Evolutionary conservation across 2,797 vertebrate genomes (phyloP).

Genomic region (Sebastes kiyomatsui): DNA sequence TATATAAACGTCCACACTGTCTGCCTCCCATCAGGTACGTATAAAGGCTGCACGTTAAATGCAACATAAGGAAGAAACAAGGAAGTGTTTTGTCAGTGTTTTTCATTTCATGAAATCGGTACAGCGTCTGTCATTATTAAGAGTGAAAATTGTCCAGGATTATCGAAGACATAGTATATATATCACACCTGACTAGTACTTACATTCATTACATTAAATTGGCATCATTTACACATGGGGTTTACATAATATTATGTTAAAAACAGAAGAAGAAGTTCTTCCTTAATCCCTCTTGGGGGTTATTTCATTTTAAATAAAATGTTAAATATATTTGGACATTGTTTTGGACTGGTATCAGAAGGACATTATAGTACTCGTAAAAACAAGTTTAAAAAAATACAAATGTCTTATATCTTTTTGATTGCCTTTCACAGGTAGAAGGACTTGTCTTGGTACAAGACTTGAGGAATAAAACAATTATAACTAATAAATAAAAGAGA

Average conservation of each 20-base stretch:
- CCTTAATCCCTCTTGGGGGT: neutral
- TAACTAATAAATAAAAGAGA: neutral
- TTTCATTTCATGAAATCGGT: neutral
- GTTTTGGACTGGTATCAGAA: neutral
- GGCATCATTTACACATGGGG: neutral
- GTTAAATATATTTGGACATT: neutral
- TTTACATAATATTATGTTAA: neutral
- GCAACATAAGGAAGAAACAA: neutral
- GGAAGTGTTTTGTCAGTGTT: neutral
- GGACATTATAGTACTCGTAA: neutral
- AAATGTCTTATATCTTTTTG: neutral
- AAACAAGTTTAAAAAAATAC: neutral
- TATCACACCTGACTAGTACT: neutral
- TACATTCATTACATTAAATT: neutral
- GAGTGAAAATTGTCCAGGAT: neutral
- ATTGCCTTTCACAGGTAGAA: neutral
- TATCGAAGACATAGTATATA: neutral
- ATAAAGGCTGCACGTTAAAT: conserved; percentile 18
- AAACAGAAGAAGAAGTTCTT: neutral
- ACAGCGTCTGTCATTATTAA: neutral
- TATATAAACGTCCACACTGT: conserved; percentile 60
- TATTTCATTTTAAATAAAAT: neutral
- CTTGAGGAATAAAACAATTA: neutral
- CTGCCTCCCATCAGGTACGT: conserved; percentile 33
- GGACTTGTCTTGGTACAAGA: neutral